Evolutionary conservation across 1,140 invertebrate species (phyloP).

Genomic region (Magallana angulata): DNA sequence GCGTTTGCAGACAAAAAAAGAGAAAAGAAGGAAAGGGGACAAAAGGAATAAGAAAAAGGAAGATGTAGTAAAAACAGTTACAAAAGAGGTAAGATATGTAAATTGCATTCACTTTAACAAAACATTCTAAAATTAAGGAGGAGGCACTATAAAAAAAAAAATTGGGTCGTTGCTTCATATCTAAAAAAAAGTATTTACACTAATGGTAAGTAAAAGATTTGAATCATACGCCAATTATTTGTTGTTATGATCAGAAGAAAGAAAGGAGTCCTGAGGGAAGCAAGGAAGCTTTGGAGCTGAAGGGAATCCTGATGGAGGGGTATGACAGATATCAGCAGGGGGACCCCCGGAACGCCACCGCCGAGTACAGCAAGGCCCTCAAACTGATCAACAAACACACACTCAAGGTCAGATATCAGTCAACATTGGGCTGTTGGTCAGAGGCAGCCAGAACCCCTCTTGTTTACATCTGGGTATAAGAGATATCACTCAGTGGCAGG

Average conservation of each 20-base stretch:
- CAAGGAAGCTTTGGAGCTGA: neutral
- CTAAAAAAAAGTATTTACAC: too few species aligned
- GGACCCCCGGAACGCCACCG: neutral
- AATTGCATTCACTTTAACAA: too few species aligned
- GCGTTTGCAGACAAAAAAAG: conserved; percentile 1
- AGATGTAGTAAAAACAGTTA: neutral
- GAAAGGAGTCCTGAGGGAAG: neutral
- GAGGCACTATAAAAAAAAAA: too few species aligned
- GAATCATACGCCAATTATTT: too few species aligned
- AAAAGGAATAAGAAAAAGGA: neutral
- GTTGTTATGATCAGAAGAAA: neutral
- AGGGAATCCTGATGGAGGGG: neutral
- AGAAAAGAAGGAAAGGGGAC: conserved; percentile 6
- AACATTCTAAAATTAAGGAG: too few species aligned
- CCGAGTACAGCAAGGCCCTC: neutral
- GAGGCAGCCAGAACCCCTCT: too few species aligned
- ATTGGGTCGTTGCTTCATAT: too few species aligned
- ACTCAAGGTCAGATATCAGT: neutral
- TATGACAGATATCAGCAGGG: neutral
- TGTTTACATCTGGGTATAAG: too few species aligned
- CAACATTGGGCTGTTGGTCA: too few species aligned
- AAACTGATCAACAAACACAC: conserved; percentile 11
- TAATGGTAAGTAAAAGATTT: too few species aligned
- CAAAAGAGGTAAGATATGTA: neutral
- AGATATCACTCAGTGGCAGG: too few species aligned